Evolutionary conservation across 1,140 invertebrate species (phyloP), one percentile per base, ranked within the genome.

Genomic region (Diuraphis noxia): DNA sequence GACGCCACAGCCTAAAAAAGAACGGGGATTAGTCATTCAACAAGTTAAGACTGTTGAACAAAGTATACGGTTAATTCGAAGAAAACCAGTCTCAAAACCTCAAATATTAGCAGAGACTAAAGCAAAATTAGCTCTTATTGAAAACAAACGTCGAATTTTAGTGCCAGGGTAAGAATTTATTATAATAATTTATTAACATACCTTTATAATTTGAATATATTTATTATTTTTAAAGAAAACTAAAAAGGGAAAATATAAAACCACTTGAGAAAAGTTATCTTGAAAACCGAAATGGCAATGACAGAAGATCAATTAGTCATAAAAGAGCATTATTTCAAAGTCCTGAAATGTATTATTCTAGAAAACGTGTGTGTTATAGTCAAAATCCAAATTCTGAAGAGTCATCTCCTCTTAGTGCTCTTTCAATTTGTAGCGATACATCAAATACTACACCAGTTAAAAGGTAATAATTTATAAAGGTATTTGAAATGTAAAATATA

Each of bases 251-350:
- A 25, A 82, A 91, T 81, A 91, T 52, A 38, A 91, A 82, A 91
- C 89, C 89, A 49, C 17, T 91, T 21, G 89, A 91, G 23, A 91
- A 91, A 91, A 91, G 89, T 91, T 91, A 91, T 40, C 89, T 91
- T 91, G 89, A 91, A 91, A 91, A 91, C 49, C 38, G 43, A 52
- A 91, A 91, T 91, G 34, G 36, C 10, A 82, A 13, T 41, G 23
- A 72, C 13, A 72, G 9, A 49, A 91, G 34, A 82, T 81, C 77
- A 81, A 30, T 30, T 91, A 46, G 77, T 38, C 89, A 91, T 81
- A 91, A 91, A 91, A 91, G 89, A 79, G 89, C 89, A n/a, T 40
- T 91, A n/a, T 91, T 91, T 36, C 89, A 91, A 82, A 82, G 77
- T 91, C 89, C 89, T 82, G 89, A 91, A 49, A 91, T 38, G 30